Evolutionary conservation across 2,888 invertebrate species (phyloP), one percentile per base, ranked within the genome.

Genomic region (Tineola bisselliella): DNA sequence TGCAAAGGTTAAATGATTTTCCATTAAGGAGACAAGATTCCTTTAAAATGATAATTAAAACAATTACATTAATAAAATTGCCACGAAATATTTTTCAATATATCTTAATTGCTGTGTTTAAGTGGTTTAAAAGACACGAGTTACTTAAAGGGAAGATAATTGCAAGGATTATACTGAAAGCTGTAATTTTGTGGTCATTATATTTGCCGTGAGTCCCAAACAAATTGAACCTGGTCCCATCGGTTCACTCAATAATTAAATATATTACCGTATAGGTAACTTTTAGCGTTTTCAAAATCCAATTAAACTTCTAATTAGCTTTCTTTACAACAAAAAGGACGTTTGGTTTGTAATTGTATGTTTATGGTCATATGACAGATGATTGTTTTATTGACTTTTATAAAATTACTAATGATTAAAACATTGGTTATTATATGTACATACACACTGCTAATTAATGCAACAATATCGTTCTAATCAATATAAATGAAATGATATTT

Each of bases 171-270:
- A 25, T 25, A 56, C 25, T n/a, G 72, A 75, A 71, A 73, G 70
- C 76, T 73, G 74, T 77, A 76, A 80, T 79, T 79, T 77, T 73
- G 78, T 77, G 75, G 78, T 76, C 76, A 75, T 76, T 76, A 75
- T 76, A 74, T 72, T 66, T 67, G 38, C 38, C 69, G 69, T 68
- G 30, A 25, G n/a, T 25, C 19, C 25, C 56, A 56, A 56, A 56
- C 25, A 19, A 19, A 56, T 56, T 56, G 56, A 56, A 19, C 11
- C 30, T 12, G 15, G 56, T 56, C n/a, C 19, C 56, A 48, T 48
- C 48, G n/a, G 18, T 38, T 38, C 38, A n/a, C 38, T 38, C 38
- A 48, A 48, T 48, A 48, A 48, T 48, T 48, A 48, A 48, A 48
- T 48, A 48, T 48, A 48, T n/a, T 48, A 15, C 38, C 25, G 25